Base-by-base conservation (phyloP, 2,888 invertebrate genomes). In the Papilio elwesi region DNA sequence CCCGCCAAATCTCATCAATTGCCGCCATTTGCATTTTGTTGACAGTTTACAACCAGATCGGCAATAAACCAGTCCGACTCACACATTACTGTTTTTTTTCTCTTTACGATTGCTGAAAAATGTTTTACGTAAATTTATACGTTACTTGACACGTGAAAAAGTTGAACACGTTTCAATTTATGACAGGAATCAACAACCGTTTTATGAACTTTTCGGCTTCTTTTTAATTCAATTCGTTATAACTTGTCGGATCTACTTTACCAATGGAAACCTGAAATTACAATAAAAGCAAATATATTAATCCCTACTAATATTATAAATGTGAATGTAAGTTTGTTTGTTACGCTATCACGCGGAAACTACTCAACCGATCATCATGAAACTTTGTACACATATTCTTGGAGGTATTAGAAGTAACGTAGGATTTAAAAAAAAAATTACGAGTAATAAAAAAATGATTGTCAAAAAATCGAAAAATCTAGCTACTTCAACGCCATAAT, bases 1-100 rank as follows among this genome's bases (percentile, higher is more conserved):
- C 15, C 52, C 55, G 67, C 52, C 57, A 57, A 57, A 57, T 26
- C 13, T 53, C 68, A 47, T 49, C 49, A 36, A 62, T 38, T 36
- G 11, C 59, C 15, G 38, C 49, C 51, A 68, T 51, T 68, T 59
- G 59, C 49, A 47, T 59, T 38, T 48, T 16, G 43, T 48, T 69
- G 59, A 69, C 68, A 57, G n/a, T 4, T 51, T 38, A 62, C 68
- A 69, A n/a, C 13, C 62, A 13, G 38, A 59, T 36, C 15, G n/a
- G 59, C 38, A 51, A 59, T 59, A 68, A 68, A 68, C 26, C 47
- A 48, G 1, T 15, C 49, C 15, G 51, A 69, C 9, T 62, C 49
- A 62, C 15, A 13, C 26, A 15, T 62, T 43, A n/a, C 10, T 36
- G 49, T 62, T 38, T 15, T 48, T 51, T n/a, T 15, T 16, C 11